Base-by-base conservation (phyloP, 2,113 vertebrate genomes). In the Eublepharis macularius region DNA sequence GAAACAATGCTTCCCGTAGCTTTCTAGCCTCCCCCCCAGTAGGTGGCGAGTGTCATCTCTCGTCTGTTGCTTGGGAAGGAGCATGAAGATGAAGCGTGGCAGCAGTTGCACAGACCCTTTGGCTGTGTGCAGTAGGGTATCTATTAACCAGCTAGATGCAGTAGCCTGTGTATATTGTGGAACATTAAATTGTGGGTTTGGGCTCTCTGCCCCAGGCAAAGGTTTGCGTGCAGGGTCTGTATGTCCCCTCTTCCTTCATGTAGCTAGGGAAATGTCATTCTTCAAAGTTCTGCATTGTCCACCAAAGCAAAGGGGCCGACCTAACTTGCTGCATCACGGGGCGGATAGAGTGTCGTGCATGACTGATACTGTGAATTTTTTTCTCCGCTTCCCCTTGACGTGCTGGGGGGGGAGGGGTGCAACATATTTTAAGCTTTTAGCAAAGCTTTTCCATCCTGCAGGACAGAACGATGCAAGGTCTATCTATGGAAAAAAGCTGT, bases 361-460 rank as follows among this genome's bases (percentile, higher is more conserved):
- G 80, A 45, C 89, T 90, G 91, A 88, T 93, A 90, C 93, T 94
- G 91, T 92, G 94, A 93, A 92, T 91, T 90, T 77, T 90, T 91
- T 24, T 87, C 87, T 70, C 76, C 87, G 32, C 85, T 85, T 63
- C 24, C 60, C 60, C 76, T 85, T 91, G 45, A 39, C 76, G 57
- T 41, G 65, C 68, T 77, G 24, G 51, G 49, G 69, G 36, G 34
- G 17, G 13, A 72, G 57, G 12, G 60, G 47, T 54, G 9, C 45
- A 36, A 14, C 0, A 21, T 6, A 6, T 49, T n/a, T 32, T 81
- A 75, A 86, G 89, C 49, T 84, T 90, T 88, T 81, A 74, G 65
- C 80, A 60, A 19, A 47, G 0, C 0, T 51, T 12, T 36, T 51
- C 51, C 36, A 57, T 88, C 79, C 75, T 1, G 0, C 77, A 5